Evolutionary conservation across 2,888 invertebrate genomes (phyloP), one percentile per base, ranked within the genome.

Genomic region (Gryllus longicercus): DNA sequence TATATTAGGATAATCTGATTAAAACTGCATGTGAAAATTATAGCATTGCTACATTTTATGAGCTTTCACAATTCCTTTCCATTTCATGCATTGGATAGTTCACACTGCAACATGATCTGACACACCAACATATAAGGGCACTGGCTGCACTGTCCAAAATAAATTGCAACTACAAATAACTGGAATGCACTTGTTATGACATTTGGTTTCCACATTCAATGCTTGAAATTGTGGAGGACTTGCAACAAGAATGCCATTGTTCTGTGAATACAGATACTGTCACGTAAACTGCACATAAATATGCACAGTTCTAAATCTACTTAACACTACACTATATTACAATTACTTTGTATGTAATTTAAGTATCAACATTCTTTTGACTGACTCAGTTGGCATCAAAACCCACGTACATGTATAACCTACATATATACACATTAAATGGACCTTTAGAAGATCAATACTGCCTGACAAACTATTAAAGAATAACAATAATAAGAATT

Each of bases 241-340:
- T 18, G 63, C 63, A 63, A 18, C n/a, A 63, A 63, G 63, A 63
- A 18, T 63, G 14, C n/a, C n/a, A 18, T 63, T 63, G 14, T 63
- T 63, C 63, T 63, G 63, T 63, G 63, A 63, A 63, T 63, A 63
- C 63, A 63, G 63, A 63, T 63, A 63, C 63, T 63, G 63, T 63
- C 14, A 63, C n/a, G n/a, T 18, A 63, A 18, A 63, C 63, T 63
- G 63, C 63, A 63, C 63, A 63, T 63, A 63, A 63, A 63, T n/a
- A 63, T 63, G 63, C 63, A 63, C 63, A 63, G 63, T 63, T 18
- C 63, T 63, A 14, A 63, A 14, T 63, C 63, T 63, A 63, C 14
- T 63, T 63, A n/a, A 63, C 14, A 63, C 63, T 63, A 63, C n/a
- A 18, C 63, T 63, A 63, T 63, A n/a, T 63, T 38, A 38, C 38